Percentiles rank a stretch among this genome's conserved stretches.
These are phyloP conservation scores for Dryobates pubescens DNA, from an alignment of 2,797 vertebrate species.

Conservation along the genomic window DNA sequence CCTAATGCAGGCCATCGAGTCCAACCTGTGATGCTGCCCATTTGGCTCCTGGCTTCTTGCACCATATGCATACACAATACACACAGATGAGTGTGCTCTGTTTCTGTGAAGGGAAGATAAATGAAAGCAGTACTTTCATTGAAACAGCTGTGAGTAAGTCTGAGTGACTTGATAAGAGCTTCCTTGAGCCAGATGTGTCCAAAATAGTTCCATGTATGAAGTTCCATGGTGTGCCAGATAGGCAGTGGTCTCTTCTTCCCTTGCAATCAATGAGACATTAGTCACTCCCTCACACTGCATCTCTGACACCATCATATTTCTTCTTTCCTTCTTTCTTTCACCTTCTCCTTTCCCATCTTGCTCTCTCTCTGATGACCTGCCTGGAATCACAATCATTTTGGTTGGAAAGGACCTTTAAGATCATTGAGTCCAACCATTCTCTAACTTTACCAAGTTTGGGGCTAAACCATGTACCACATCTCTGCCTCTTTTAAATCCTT, in stretches of 20 bases:
- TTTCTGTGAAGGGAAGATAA: background rate
- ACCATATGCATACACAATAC: background rate
- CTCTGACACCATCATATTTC: background rate
- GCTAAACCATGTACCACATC: too few species aligned
- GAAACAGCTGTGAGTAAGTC: background rate
- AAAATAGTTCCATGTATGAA: background rate
- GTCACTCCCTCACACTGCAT: background rate
- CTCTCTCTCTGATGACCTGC: background rate
- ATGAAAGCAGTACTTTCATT: background rate
- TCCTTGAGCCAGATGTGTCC: background rate
- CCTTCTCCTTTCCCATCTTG: background rate
- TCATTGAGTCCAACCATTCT: too few species aligned
- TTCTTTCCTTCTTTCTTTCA: background rate
- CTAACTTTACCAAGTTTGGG: too few species aligned
- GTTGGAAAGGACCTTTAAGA: too few species aligned
- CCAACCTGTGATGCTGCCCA: too few species aligned
- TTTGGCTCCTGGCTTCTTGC: background rate
- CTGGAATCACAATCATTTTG: too few species aligned
- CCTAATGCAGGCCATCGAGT: too few species aligned
- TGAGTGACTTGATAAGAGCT: background rate
- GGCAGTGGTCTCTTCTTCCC: background rate
- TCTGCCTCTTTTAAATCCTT: too few species aligned
- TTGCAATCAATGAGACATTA: background rate
- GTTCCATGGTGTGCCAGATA: background rate
- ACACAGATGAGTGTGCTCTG: background rate